Evolutionary conservation across 2,113 vertebrate species (phyloP).

Genomic region (Condylura cristata): DNA sequence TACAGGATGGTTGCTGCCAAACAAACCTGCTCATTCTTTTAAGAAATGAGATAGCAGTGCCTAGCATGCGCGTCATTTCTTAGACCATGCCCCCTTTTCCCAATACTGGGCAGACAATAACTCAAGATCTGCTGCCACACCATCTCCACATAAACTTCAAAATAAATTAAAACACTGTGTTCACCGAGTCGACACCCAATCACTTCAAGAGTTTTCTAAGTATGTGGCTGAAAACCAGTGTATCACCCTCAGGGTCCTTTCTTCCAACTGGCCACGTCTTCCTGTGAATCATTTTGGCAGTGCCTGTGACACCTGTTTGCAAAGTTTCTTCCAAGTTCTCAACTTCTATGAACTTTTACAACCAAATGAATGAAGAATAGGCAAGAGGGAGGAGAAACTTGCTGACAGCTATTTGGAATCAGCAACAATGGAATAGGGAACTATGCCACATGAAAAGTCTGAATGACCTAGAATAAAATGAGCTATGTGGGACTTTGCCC

Average conservation of each 20-base stretch:
- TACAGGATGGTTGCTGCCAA: neutral
- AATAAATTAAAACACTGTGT: constrained; percentile 55
- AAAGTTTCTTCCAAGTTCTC: constrained; percentile 54
- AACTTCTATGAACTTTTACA: constrained; percentile 54
- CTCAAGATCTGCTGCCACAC: constrained; percentile 65
- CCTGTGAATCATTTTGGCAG: constrained; percentile 33
- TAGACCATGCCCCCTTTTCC: neutral
- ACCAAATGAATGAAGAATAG: constrained; percentile 41
- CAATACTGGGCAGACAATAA: constrained; percentile 56
- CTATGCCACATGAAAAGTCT: constrained; percentile 36
- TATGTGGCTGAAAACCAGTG: constrained; percentile 47
- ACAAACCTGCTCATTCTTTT: constrained; percentile 41
- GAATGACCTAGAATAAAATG: constrained; percentile 34
- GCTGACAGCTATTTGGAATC: constrained; percentile 64
- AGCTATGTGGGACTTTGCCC: constrained; percentile 62
- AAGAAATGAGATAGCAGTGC: constrained; percentile 50
- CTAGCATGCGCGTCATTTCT: constrained; percentile 40
- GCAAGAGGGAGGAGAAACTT: constrained; percentile 43
- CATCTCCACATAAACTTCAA: constrained; percentile 68
- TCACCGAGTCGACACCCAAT: constrained; percentile 47
- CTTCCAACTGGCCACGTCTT: constrained; percentile 58
- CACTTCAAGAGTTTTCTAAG: constrained; percentile 67
- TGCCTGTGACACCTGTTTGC: constrained; percentile 37
- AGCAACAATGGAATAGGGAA: constrained; percentile 65
- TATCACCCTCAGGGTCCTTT: constrained; percentile 27